Conservation (phyloP, 2,888 invertebrate genomes). For the Amphimallon solstitiale region DNA sequence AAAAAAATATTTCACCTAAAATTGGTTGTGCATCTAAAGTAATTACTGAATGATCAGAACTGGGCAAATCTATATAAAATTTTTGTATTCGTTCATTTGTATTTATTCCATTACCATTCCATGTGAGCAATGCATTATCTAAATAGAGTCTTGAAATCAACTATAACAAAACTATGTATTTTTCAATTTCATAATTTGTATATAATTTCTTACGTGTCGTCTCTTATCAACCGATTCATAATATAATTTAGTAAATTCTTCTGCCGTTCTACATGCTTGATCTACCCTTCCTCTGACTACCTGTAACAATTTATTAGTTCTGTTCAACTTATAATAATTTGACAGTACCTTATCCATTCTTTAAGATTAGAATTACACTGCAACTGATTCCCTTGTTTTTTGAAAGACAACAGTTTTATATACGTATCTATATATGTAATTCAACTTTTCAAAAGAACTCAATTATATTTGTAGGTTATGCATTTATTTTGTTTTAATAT, state of each 20-base stretch:
- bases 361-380: too few species aligned
- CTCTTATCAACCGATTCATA: slow-evolving; percentile 90
- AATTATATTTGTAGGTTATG: too few species aligned
- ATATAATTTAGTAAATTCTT: slow-evolving; percentile 89
- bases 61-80: slow-evolving; percentile 85
- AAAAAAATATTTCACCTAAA: slow-evolving; percentile 61
- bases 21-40: slow-evolving; percentile 91
- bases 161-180: slow-evolving; percentile 59
- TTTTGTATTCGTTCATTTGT: slow-evolving; percentile 87
- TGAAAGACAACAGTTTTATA: too few species aligned
- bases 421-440: too few species aligned
- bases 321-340: neutral
- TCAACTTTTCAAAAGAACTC: too few species aligned
- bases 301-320: slow-evolving; percentile 60
- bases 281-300: slow-evolving; percentile 75
- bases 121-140: slow-evolving; percentile 84
- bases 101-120: slow-evolving; percentile 90
- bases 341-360: slow-evolving; percentile 14
- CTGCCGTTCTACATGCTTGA: slow-evolving; percentile 84
- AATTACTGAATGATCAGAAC: slow-evolving; percentile 79
- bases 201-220: slow-evolving; percentile 72
- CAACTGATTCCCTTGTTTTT: too few species aligned
- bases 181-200: neutral
- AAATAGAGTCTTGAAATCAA: slow-evolving; percentile 83
- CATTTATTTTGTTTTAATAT: too few species aligned